Conservation (phyloP, 2,797 vertebrate species). For the Malurus splendens region DNA sequence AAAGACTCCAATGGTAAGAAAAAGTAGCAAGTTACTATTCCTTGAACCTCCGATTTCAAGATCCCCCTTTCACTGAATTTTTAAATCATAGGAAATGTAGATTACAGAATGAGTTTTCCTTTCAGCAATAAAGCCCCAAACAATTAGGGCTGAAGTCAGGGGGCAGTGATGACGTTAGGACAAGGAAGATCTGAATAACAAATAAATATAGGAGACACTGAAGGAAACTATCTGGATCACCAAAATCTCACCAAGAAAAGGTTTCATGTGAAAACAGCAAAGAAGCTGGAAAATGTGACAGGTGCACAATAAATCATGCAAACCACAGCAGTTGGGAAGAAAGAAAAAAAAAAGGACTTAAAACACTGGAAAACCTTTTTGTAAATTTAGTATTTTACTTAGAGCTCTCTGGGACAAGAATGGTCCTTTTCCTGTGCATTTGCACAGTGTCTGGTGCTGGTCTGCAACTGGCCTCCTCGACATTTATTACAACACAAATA, state of each 20-base stretch:
- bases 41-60: not conserved
- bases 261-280: not conserved
- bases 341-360: not conserved
- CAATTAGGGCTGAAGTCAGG: not conserved
- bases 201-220: not conserved
- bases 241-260: slow-evolving; percentile 10
- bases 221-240: not conserved
- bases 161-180: not conserved
- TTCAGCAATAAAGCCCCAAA: not conserved
- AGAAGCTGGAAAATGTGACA: slow-evolving; percentile 34
- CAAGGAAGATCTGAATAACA: not conserved
- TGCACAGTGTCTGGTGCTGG: not conserved
- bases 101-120: not conserved
- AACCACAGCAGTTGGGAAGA: slow-evolving; percentile 30
- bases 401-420: not conserved
- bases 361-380: not conserved
- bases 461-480: not conserved
- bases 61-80: not conserved
- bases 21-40: not conserved
- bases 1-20: not conserved
- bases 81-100: not conserved
- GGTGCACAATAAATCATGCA: slow-evolving; percentile 45
- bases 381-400: not conserved
- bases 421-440: not conserved
- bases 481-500: slow-evolving; percentile 53